Conservation (phyloP, 1,140 invertebrate species). For the Drosophila ananassae region DNA sequence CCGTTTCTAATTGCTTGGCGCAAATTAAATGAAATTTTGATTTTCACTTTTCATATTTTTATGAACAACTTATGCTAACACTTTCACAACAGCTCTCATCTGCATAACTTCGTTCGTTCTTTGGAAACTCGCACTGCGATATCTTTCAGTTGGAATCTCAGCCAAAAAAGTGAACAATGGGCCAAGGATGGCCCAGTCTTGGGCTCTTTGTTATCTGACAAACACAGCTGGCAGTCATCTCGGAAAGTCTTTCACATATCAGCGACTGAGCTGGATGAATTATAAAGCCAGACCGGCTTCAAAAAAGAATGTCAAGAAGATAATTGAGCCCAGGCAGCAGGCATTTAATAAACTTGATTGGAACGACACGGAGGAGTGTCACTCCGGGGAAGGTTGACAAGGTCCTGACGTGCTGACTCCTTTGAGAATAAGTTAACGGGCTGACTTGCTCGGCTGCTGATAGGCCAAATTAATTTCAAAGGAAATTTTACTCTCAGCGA, state of each 20-base stretch:
- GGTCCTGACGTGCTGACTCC: slow-evolving; percentile 43
- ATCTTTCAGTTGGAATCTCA: slow-evolving; percentile 57
- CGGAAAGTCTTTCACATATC: slow-evolving; percentile 48
- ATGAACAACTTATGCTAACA: slow-evolving; percentile 58
- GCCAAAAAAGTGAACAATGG: slow-evolving; percentile 57
- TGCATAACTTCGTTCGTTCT: slow-evolving; percentile 50
- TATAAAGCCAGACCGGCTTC: slow-evolving; percentile 50
- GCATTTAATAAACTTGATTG: slow-evolving; percentile 68
- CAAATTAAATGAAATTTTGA: slow-evolving; percentile 58
- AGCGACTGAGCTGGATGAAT: slow-evolving; percentile 39
- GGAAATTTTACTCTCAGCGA: slow-evolving; percentile 50
- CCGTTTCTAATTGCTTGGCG: slow-evolving; percentile 64
- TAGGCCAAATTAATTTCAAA: slow-evolving; percentile 76
- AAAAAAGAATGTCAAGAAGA: slow-evolving; percentile 72
- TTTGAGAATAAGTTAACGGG: slow-evolving; percentile 55
- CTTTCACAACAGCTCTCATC: slow-evolving; percentile 44
- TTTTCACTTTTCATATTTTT: slow-evolving; percentile 48
- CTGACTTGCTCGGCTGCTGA: slow-evolving; percentile 65
- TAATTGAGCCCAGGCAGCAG: slow-evolving; percentile 67
- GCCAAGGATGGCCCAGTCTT: slow-evolving; percentile 35
- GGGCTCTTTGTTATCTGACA: slow-evolving; percentile 73
- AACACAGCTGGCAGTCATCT: slow-evolving; percentile 61
- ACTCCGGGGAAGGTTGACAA: slow-evolving; percentile 29
- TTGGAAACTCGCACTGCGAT: slow-evolving; percentile 30
- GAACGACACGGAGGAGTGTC: slow-evolving; percentile 15